Conservation (phyloP, 2,797 vertebrate species). For the Pterois miles region DNA sequence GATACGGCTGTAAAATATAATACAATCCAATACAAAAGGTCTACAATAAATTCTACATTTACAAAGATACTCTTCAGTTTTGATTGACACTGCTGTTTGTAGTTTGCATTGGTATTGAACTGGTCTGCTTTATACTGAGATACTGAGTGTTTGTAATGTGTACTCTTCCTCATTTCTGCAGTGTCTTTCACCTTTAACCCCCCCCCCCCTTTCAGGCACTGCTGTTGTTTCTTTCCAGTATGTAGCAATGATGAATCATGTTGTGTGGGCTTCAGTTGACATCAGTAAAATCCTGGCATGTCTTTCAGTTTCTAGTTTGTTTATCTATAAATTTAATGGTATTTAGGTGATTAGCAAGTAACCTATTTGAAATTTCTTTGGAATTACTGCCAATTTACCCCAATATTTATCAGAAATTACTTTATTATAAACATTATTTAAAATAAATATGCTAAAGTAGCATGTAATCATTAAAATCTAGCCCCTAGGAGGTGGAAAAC, state of each 20-base stretch:
- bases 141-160: not conserved
- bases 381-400: no score
- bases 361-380: no score
- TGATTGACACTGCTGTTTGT: not conserved
- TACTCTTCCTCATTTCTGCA: no score
- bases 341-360: no score
- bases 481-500: no score
- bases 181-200: not conserved
- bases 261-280: not conserved
- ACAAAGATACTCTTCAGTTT: not conserved
- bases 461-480: no score
- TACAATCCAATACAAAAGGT: not conserved
- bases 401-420: no score
- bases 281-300: not conserved
- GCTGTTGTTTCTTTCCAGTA: not conserved
- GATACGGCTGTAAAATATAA: not conserved
- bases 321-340: no score
- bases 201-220: not conserved
- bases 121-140: not conserved
- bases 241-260: not conserved
- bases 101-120: not conserved
- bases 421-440: no score
- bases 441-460: no score
- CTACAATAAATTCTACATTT: not conserved
- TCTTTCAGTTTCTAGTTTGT: not conserved